Percentiles rank a stretch among this genome's conserved stretches.
These are phyloP conservation scores for Poecilia gillii DNA, from an alignment of 2,797 vertebrate species.

Conservation along the genomic window DNA sequence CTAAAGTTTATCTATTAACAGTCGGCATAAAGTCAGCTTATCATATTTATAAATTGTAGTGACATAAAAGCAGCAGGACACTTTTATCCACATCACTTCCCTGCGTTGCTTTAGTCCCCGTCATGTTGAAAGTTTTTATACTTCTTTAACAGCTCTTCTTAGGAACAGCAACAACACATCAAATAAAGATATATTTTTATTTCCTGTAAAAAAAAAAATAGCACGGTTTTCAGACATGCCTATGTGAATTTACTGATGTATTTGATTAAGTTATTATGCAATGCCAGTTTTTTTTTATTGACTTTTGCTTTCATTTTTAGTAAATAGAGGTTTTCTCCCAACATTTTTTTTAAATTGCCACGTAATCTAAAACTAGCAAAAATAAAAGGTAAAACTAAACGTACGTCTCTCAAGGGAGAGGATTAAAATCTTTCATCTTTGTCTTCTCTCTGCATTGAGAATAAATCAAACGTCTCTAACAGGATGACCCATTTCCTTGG, in stretches of 20 bases:
- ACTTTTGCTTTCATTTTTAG: not conserved
- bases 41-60: not conserved
- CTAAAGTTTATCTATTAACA: not conserved
- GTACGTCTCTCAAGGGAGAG: not conserved
- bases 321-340: not conserved
- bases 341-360: not conserved
- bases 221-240: not conserved
- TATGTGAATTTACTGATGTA: not conserved
- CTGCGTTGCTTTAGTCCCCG: not conserved
- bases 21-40: not conserved
- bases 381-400: not conserved
- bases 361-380: not conserved
- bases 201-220: not conserved
- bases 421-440: conserved; percentile 14
- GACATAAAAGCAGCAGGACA: not conserved
- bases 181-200: not conserved
- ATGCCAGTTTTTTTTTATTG: not conserved
- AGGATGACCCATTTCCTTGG: not conserved
- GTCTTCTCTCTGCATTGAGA: not conserved
- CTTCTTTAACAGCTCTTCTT: not conserved
- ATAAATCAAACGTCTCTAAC: conserved; percentile 6
- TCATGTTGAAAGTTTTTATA: not conserved
- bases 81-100: not conserved
- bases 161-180: not conserved
- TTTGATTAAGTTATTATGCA: not conserved